These are phyloP conservation scores for Yponomeuta sedellus DNA, from an alignment of 2,888 invertebrate genomes.

Conservation along the genomic window DNA sequence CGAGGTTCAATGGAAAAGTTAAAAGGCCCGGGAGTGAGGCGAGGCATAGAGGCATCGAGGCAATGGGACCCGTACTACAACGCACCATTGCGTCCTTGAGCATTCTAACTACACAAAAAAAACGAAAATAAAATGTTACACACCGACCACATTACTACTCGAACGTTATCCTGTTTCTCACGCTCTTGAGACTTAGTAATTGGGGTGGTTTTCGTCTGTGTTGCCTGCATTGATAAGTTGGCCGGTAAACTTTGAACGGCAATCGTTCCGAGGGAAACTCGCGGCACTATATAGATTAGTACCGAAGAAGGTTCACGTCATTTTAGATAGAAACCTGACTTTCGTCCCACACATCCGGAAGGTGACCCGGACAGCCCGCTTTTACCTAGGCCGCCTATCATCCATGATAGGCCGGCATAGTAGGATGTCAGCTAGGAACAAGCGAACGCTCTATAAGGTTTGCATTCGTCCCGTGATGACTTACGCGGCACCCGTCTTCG, in stretches of 20 bases:
- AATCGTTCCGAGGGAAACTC: neutral
- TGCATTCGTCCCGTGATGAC: too few relatives aligned
- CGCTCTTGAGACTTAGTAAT: neutral
- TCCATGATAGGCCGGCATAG: too few relatives aligned
- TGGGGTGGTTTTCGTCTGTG: neutral
- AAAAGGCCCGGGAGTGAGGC: neutral
- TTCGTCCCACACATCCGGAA: too few relatives aligned
- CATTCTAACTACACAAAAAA: neutral
- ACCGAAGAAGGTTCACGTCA: neutral
- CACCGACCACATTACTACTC: neutral
- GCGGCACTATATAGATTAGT: neutral
- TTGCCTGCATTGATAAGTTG: neutral
- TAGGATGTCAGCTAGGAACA: too few relatives aligned
- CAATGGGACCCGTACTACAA: neutral
- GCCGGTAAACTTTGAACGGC: constrained; percentile 1
- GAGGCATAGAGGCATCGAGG: neutral
- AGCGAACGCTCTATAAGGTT: too few relatives aligned
- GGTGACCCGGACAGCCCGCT: too few relatives aligned
- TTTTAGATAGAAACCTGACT: too few relatives aligned
- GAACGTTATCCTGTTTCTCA: neutral
- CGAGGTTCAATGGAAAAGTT: neutral
- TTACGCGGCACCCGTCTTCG: too few relatives aligned
- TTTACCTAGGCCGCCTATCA: too few relatives aligned
- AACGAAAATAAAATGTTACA: neutral
- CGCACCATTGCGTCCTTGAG: neutral